phyloP scores from a whole-genome alignment of 1,140 invertebrate genomes.

The Metaphire vulgaris region DNA sequence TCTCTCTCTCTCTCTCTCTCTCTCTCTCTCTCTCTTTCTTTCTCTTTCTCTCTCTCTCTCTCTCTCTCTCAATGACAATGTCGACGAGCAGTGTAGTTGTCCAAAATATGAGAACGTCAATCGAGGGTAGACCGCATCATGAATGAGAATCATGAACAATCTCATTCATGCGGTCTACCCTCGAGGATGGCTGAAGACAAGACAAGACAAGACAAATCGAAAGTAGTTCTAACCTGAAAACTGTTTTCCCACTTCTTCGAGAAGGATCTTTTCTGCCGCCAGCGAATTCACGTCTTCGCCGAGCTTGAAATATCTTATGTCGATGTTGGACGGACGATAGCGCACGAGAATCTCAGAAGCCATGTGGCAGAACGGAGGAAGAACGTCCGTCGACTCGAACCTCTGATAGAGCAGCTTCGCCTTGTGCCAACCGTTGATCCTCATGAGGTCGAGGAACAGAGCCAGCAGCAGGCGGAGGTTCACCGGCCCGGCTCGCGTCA shows the following conservation, averaged over 20 bases:
- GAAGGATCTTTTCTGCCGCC: background rate
- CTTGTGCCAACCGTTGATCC: conserved; percentile 61
- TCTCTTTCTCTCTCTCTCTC: no score
- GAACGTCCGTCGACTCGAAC: conserved; percentile 55
- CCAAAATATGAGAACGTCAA: no score
- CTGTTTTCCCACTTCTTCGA: background rate
- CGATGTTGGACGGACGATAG: background rate
- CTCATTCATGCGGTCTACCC: no score
- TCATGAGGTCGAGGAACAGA: conserved; percentile 62
- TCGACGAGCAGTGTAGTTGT: no score
- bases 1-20: no score
- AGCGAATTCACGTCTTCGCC: background rate
- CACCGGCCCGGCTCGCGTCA: conserved; percentile 76
- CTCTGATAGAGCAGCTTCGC: conserved; percentile 66
- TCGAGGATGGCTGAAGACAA: no score
- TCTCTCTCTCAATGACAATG: no score
- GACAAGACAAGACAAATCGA: no score
- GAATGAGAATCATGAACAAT: no score
- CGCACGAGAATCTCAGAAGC: conserved; percentile 33
- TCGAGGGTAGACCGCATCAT: no score
- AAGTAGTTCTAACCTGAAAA: background rate
- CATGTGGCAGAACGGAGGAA: conserved; percentile 55
- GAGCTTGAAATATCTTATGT: background rate
- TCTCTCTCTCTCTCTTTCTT: no score
- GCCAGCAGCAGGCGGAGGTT: conserved; percentile 66